These are phyloP conservation scores for Actinopyga echinites DNA, from an alignment of 53 echinoderm and acorn worm species.

Conservation along the genomic window DNA sequence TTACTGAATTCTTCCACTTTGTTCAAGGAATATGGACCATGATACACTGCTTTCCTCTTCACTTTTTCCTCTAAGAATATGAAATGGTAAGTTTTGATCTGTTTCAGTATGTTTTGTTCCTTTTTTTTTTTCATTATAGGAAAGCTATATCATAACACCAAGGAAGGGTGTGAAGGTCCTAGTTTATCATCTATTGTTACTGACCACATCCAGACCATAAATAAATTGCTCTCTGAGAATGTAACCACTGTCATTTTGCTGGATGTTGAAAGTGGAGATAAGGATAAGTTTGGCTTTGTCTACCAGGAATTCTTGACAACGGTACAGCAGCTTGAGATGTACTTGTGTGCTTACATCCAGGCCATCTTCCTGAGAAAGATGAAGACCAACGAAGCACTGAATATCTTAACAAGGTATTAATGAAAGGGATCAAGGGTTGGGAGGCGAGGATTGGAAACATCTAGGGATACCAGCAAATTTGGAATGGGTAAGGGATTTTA, in stretches of 20 bases:
- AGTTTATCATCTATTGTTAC: slow-evolving; percentile 80
- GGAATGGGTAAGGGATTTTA: background rate
- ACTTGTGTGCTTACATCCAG: slow-evolving; percentile 88
- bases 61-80: no score
- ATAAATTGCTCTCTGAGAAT: slow-evolving; percentile 73
- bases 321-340: slow-evolving; percentile 86
- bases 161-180: slow-evolving; percentile 68
- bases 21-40: no score
- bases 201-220: slow-evolving; percentile 87
- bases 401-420: slow-evolving; percentile 87
- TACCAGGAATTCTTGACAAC: slow-evolving; percentile 83
- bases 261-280: slow-evolving; percentile 85
- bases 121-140: slow-evolving; percentile 44
- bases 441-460: no score
- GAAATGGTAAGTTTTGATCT: background rate
- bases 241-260: slow-evolving; percentile 84
- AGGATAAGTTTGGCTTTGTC: slow-evolving; percentile 78
- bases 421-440: no score
- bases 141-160: slow-evolving; percentile 77
- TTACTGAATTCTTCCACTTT: no score
- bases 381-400: slow-evolving; percentile 92
- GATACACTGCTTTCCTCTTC: no score
- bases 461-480: no score
- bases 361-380: slow-evolving; percentile 90
- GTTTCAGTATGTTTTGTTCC: background rate